Evolutionary conservation across 2,797 vertebrate genomes (phyloP), one percentile per base, ranked within the genome.

Genomic region (Myotis myotis): DNA sequence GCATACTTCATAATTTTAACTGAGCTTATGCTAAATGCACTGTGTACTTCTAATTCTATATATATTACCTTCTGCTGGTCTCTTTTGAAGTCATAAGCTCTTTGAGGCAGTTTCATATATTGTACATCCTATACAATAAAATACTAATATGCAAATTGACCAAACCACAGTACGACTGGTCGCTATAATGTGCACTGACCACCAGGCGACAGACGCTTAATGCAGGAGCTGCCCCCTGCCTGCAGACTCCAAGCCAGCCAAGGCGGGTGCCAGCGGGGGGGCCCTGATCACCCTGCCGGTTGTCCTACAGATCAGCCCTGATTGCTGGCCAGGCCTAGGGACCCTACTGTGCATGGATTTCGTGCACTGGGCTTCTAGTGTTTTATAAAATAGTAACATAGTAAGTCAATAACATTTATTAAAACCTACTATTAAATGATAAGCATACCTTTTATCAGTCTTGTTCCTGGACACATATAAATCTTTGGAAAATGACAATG

Each of bases 321-420:
- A 60, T 60, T 13, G 12, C 57, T 12, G 25, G 25, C 57, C 57
- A 60, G 25, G 4, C 12, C 12, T 60, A 60, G 57, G 57, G 25
- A 60, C 5, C 55, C 57, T 28, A 60, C 57, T 25, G 2, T 60
- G 12, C 57, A 28, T 60, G 25, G 20, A 28, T 60, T 60, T 60
- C 1, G 0, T 60, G 25, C 57, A 13, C 25, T 0, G 5, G 57
- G 25, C 25, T 25, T 60, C 57, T 60, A 30, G 57, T 80, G 87
- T 87, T 84, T 89, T 80, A 51, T 68, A 93, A 89, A 94, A 83
- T 33, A 71, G 33, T 70, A 51, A 76, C 57, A 57, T 51, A 64
- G 5, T 57, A 96, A 66, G 20, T 95, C 83, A 88, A n/a, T 25
- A 91, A 20, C 20, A 71, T 64, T 82, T 90, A 53, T 28, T 44